Evolutionary conservation across 2,113 vertebrate species (phyloP), one percentile per base, ranked within the genome.

Genomic region (Symphodus melops): DNA sequence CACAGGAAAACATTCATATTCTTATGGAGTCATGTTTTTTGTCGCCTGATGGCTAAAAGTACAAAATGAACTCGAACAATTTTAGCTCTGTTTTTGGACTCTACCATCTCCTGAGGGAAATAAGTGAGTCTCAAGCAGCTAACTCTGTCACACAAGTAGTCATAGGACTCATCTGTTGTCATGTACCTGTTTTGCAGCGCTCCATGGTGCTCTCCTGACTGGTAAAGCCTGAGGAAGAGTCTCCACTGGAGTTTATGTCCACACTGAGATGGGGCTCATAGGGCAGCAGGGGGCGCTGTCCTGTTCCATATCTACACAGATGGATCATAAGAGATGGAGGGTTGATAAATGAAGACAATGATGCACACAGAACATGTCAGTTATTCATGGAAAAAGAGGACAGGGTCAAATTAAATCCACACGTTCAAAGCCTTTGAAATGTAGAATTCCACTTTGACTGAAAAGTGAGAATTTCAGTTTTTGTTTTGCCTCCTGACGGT

Each of bases 121-220:
- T n/a, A 7, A 4, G 33, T 10, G 39, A 14, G 4, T 46, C 2
- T 3, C 4, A 14, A 13, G 12, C 12, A 46, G 44, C 44, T 4
- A 14, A 36, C 17, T 46, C 1, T 55, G 6, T 33, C 10, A 37
- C 28, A 33, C 28, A 33, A 33, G 28, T 33, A 33, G 11, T 41
- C 6, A 41, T 41, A n/a, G n/a, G n/a, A n/a, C n/a, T n/a, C n/a
- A n/a, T n/a, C 3, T 42, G 23, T 57, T 21, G 51, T 39, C 36
- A 41, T 59, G 67, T 94, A 98, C 97, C 97, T 46, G 95, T 90
- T 84, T 96, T 97, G 88, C 92, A 92, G 57, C 96, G 92, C 80
- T 98, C 96, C 93, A 96, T 96, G 41, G 95, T 96, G 89, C 96
- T 96, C 2, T 97, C 96, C 88, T 97, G 96, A 78, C 95, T 96